These are phyloP conservation scores for Potamilus streckersoni DNA, from an alignment of 1,140 invertebrate species.

Conservation along the genomic window DNA sequence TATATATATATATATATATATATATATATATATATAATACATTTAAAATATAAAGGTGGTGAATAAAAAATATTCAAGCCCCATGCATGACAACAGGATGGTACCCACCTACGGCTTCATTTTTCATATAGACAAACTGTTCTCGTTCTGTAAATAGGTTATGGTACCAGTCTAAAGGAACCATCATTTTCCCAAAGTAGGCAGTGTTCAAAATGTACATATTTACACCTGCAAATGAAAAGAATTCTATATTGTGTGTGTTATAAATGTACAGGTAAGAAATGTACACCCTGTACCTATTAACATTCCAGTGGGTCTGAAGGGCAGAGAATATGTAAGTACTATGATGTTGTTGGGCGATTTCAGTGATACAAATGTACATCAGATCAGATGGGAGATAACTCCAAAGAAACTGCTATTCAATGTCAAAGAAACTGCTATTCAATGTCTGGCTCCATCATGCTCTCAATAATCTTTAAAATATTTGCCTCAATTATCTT, in stretches of 20 bases:
- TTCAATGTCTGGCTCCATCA: too few species aligned
- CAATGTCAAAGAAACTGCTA: too few species aligned
- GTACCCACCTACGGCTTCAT: slow-evolving; percentile 77
- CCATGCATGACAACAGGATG: too few species aligned
- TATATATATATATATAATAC: too few species aligned
- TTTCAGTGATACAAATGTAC: background rate
- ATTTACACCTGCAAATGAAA: slow-evolving; percentile 68
- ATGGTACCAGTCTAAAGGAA: slow-evolving; percentile 82
- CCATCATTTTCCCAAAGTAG: slow-evolving; percentile 84
- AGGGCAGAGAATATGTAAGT: background rate
- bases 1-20: too few species aligned
- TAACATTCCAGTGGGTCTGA: background rate
- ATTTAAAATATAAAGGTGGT: too few species aligned
- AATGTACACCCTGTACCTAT: background rate
- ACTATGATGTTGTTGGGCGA: background rate
- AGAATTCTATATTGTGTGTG: background rate
- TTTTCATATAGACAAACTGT: slow-evolving; percentile 82
- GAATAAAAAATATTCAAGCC: too few species aligned
- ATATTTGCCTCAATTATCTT: too few species aligned
- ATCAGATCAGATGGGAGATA: background rate
- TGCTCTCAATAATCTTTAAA: too few species aligned
- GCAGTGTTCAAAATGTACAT: slow-evolving; percentile 86
- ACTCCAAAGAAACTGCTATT: too few species aligned
- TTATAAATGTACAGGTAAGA: background rate
- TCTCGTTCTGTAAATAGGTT: slow-evolving; percentile 76